A percentile compares a stretch with the other conserved stretches of the same genome.
These are phyloP conservation scores for Hydrolagus affinis DNA, from an alignment of 2,113 vertebrate genomes.

Conservation along the genomic window DNA sequence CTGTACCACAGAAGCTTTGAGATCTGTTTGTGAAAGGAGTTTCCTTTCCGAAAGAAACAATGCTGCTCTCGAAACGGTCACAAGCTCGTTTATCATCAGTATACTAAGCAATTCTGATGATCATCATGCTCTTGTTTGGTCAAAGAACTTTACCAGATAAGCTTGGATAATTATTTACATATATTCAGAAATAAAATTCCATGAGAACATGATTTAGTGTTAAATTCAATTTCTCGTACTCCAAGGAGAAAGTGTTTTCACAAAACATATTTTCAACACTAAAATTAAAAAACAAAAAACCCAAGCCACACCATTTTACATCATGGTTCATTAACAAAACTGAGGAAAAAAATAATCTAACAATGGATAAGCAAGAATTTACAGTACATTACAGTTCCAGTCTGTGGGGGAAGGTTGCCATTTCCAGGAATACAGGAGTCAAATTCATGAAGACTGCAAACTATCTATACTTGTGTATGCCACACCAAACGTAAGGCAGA, in stretches of 20 bases:
- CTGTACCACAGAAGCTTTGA: slow-evolving; percentile 32
- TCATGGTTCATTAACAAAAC: slow-evolving; percentile 20
- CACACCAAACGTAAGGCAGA: slow-evolving; percentile 31
- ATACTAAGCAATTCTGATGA: slow-evolving; percentile 28
- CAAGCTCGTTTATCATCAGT: slow-evolving; percentile 30
- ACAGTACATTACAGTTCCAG: slow-evolving; percentile 24
- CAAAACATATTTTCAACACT: neutral
- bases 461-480: slow-evolving; percentile 11
- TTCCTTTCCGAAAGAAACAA: slow-evolving; percentile 22
- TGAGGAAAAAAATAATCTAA: slow-evolving; percentile 12
- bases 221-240: slow-evolving; percentile 20
- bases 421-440: slow-evolving; percentile 11
- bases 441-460: neutral
- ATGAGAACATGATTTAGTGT: slow-evolving; percentile 21
- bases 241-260: slow-evolving; percentile 16
- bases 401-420: slow-evolving; percentile 5
- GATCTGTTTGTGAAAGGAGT: slow-evolving; percentile 22
- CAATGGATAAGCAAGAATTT: slow-evolving; percentile 24
- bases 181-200: neutral
- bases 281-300: slow-evolving; percentile 2
- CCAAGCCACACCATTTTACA: slow-evolving; percentile 25
- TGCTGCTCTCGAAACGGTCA: slow-evolving; percentile 26
- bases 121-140: slow-evolving; percentile 29
- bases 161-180: slow-evolving; percentile 25
- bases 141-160: slow-evolving; percentile 25